Evolutionary conservation across 2,113 vertebrate genomes (phyloP).

Genomic region (Heterochromis multidens): DNA sequence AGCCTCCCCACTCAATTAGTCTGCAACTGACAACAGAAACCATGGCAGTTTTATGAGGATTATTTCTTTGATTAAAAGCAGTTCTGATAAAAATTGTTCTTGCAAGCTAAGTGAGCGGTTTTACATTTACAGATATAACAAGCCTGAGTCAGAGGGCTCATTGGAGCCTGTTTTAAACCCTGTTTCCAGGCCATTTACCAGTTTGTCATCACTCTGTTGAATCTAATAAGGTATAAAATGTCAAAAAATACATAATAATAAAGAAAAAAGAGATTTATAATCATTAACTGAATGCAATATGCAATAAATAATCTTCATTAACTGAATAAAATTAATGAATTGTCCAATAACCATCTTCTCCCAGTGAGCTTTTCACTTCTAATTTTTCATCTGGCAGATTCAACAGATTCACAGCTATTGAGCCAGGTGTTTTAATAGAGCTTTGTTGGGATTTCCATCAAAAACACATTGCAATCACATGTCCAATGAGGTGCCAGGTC

Average conservation of each 20-base stretch:
- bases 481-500: not conserved
- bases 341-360: not conserved
- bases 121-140: too few relatives aligned
- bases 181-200: not conserved
- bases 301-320: not conserved
- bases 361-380: not conserved
- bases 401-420: not conserved
- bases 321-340: not conserved
- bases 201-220: too few relatives aligned
- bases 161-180: too few relatives aligned
- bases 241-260: not conserved
- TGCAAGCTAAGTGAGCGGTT: too few relatives aligned
- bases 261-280: not conserved
- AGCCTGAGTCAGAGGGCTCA: not conserved
- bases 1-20: not conserved
- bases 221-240: too few relatives aligned
- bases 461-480: too few relatives aligned
- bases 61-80: too few relatives aligned
- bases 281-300: not conserved
- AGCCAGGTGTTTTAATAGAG: not conserved
- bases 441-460: not conserved
- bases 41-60: not conserved
- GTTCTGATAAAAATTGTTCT: too few relatives aligned
- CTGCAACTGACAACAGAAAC: not conserved
- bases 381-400: not conserved